Evolutionary conservation across 2,113 vertebrate species (phyloP).

Genomic region (Ranitomeya imitator): DNA sequence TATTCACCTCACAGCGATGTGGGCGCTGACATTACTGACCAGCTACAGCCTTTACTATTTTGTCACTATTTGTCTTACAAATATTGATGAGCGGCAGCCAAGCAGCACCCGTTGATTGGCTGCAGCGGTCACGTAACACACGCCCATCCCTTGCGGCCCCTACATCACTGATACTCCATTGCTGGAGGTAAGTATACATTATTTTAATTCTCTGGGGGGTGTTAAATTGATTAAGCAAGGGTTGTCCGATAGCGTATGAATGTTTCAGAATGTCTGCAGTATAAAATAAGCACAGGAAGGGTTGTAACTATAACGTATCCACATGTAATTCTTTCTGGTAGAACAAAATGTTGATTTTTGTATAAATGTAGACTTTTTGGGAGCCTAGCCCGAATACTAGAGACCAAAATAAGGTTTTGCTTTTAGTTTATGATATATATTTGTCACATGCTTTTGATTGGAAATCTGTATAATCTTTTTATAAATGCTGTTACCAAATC

Average conservation of each 20-base stretch:
- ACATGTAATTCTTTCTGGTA: not conserved
- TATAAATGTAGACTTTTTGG: constrained; percentile 12
- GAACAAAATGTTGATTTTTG: not conserved
- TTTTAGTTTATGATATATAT: constrained; percentile 42
- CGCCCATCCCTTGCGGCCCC: too few relatives aligned
- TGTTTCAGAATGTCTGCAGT: not conserved
- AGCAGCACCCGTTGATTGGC: too few relatives aligned
- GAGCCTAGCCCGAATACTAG: not conserved
- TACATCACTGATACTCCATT: too few relatives aligned
- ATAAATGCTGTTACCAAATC: constrained; percentile 51
- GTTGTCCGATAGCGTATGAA: not conserved
- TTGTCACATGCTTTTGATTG: constrained; percentile 41
- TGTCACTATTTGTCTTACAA: too few relatives aligned
- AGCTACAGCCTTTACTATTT: too few relatives aligned
- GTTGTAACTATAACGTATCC: not conserved
- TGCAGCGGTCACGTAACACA: too few relatives aligned
- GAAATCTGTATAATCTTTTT: constrained; percentile 52
- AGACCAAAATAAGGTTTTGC: constrained; percentile 49
- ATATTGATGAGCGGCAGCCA: too few relatives aligned
- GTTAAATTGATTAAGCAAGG: too few relatives aligned
- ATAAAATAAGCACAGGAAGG: not conserved
- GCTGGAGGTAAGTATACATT: too few relatives aligned
- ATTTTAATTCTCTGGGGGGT: too few relatives aligned
- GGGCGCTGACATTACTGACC: too few relatives aligned
- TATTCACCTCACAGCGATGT: too few relatives aligned